Conservation (phyloP, 2,113 vertebrate genomes). For the Cinclus mexicanus region DNA sequence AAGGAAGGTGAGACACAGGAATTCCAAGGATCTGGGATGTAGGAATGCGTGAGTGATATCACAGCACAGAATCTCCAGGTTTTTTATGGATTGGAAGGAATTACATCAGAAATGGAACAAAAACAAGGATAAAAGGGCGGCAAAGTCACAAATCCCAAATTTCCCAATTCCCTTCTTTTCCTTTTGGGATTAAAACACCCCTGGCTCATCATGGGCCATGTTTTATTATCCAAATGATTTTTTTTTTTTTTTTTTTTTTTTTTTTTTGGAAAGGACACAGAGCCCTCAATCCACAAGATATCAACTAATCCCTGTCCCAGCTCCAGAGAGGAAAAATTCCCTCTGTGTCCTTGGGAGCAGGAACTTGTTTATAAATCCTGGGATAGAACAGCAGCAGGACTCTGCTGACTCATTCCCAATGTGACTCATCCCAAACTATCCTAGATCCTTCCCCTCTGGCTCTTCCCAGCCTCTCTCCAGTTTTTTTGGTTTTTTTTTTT, state of each 20-base stretch:
- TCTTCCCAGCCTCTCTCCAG: not conserved
- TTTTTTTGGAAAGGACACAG: not conserved
- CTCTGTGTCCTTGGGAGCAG: accelerated
- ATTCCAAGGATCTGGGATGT: not conserved
- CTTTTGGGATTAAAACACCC: not conserved
- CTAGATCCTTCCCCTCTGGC: not conserved
- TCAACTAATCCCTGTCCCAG: not conserved
- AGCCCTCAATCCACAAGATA: not conserved
- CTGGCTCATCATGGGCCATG: accelerated
- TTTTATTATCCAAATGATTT: not conserved
- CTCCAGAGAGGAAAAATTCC: not conserved
- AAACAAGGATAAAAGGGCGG: accelerated
- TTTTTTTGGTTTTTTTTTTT: not conserved
- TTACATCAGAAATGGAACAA: not conserved
- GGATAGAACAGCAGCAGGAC: not conserved
- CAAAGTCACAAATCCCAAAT: not conserved
- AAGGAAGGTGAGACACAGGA: too few species aligned
- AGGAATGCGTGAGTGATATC: not conserved
- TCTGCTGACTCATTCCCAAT: not conserved
- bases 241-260: not conserved
- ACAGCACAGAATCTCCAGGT: not conserved
- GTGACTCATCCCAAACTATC: not conserved
- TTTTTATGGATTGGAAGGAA: not conserved
- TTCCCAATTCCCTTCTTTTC: not conserved
- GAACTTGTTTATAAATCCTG: not conserved